phyloP scores from a whole-genome alignment of 2,113 vertebrate genomes.

The Tyto alba region DNA sequence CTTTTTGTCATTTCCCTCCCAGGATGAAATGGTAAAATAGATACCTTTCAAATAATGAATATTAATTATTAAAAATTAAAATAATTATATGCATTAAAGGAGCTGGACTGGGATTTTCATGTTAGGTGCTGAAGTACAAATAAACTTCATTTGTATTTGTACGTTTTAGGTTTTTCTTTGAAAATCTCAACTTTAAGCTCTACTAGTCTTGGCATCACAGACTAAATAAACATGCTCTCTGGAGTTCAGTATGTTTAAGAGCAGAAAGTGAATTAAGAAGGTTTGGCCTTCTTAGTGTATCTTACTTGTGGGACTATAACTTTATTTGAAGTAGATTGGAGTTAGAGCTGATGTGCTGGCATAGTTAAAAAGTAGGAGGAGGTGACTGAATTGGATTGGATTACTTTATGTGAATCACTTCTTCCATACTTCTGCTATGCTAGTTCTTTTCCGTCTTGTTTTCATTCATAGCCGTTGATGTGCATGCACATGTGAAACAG shows the following conservation, averaged over 20 bases:
- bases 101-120: background rate
- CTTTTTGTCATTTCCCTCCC: background rate
- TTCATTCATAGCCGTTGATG: background rate
- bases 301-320: background rate
- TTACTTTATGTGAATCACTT: constrained; percentile 5
- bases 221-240: background rate
- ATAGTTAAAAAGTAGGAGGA: background rate
- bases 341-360: constrained; percentile 13
- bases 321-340: background rate
- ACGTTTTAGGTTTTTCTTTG: background rate
- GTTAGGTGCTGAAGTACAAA: background rate
- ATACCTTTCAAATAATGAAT: background rate
- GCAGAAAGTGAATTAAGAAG: background rate
- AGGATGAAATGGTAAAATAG: background rate
- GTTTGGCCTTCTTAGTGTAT: background rate
- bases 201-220: background rate
- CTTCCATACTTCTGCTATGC: background rate
- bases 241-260: constrained; percentile 25
- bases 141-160: background rate
- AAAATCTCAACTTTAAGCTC: background rate
- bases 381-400: background rate
- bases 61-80: background rate
- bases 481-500: background rate
- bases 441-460: constrained; percentile 2
- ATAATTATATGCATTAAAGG: background rate